These are phyloP conservation scores for Forbesichthys agassizii DNA, from an alignment of 2,113 vertebrate species.

Conservation along the genomic window DNA sequence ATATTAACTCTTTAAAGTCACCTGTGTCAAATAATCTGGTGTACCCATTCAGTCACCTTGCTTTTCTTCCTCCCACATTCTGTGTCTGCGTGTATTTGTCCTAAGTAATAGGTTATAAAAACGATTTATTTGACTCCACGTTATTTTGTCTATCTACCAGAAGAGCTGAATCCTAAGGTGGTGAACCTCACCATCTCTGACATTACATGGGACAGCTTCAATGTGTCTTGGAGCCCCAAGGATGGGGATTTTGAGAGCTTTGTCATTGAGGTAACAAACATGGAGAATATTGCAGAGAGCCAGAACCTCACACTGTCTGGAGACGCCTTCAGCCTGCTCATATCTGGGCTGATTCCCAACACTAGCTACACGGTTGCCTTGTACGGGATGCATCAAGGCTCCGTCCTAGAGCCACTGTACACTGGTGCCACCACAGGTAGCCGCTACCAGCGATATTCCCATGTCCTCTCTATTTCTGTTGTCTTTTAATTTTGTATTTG, in stretches of 20 bases:
- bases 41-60: background rate
- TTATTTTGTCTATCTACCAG: constrained; percentile 80
- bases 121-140: constrained; percentile 50
- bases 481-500: constrained; percentile 2
- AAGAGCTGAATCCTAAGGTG: constrained; percentile 76
- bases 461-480: constrained; percentile 9
- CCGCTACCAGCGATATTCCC: constrained; percentile 23
- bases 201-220: constrained; percentile 88
- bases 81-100: too few species aligned
- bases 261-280: constrained; percentile 88
- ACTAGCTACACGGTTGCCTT: constrained; percentile 84
- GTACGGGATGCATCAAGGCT: constrained; percentile 79
- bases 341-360: constrained; percentile 82
- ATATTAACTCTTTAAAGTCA: background rate
- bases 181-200: constrained; percentile 78
- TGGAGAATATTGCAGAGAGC: constrained; percentile 59
- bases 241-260: constrained; percentile 84
- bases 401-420: constrained; percentile 79
- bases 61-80: too few species aligned
- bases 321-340: constrained; percentile 69
- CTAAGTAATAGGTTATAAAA: too few species aligned
- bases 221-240: constrained; percentile 84
- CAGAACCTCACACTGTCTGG: constrained; percentile 82
- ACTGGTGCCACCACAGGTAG: constrained; percentile 82
- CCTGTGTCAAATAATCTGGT: background rate